Evolutionary conservation across 2,113 vertebrate genomes (phyloP), one percentile per base, ranked within the genome.

Genomic region (Aythya baeri): DNA sequence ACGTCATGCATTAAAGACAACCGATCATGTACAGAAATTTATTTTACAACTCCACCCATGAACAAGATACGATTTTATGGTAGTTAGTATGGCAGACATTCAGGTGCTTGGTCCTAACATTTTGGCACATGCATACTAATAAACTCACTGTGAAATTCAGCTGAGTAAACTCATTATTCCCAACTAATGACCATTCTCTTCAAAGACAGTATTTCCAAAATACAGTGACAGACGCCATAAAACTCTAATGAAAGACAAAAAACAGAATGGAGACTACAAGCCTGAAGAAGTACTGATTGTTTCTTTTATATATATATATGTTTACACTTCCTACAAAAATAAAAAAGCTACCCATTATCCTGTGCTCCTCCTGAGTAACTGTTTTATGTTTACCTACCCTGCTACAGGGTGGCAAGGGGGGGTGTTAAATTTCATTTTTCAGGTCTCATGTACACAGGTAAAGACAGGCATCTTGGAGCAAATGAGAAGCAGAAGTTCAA

Each of bases 371-470:
- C 44, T 57, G 58, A 57, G 61, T 17, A 80, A 20, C 26, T 13
- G 26, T 59, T 49, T 23, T 9, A 2, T 17, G 74, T 87, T 74
- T 52, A 52, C 25, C n/a, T 29, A 26, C 88, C 72, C 83, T 46
- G 54, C 52, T 4, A 1, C 0, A 27, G 66, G 9, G 25, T 1
- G 14, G 36, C 49, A 21, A 46, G 20, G 26, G 26, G 46, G 46
- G 12, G 66, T 18, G 5, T 52, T 55, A 29, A 27, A 72, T 31
- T 34, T 41, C 78, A 31, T 32, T 36, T 3, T 2, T n/a, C 34
- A 67, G 54, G 38, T 50, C 71, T 15, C 57, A 41, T 44, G 11
- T 6, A 43, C 77, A n/a, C 14, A 29, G 4, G 2, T 17, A 31
- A 13, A 25, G 68, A 27, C 17, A 25, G 68, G 81, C 73, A 34